Percentiles rank a stretch among this genome's conserved stretches.
Conservation (phyloP, 2,113 vertebrate genomes). For the Brachyistius frenatus region DNA sequence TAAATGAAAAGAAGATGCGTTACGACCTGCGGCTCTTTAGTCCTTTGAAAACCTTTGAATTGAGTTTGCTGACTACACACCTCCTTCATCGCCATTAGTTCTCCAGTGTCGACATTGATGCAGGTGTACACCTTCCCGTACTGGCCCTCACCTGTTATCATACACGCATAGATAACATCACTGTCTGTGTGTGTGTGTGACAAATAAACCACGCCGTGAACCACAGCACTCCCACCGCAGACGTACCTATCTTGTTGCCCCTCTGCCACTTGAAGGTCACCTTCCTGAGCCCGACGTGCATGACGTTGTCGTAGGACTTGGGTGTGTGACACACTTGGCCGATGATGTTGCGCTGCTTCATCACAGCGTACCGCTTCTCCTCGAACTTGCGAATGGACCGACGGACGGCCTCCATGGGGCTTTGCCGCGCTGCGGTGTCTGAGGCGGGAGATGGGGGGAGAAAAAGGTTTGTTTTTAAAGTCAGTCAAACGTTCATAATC, state of each 20-base stretch:
- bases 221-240: background rate
- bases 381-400: slow-evolving; percentile 93
- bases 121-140: slow-evolving; percentile 99
- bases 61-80: slow-evolving; percentile 71
- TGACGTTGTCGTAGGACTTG: slow-evolving; percentile 96
- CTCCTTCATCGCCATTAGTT: slow-evolving; percentile 99
- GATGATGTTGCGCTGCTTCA: slow-evolving; percentile 96
- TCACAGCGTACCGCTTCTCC: slow-evolving; percentile 90
- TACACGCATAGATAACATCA: slow-evolving; percentile 17
- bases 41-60: background rate
- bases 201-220: background rate
- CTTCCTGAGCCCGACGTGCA: slow-evolving; percentile 98
- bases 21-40: background rate
- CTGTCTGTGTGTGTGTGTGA: background rate
- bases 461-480: background rate
- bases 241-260: slow-evolving; percentile 98
- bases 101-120: slow-evolving; percentile 98
- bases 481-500: background rate
- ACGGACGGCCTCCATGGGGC: slow-evolving; percentile 92
- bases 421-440: slow-evolving; percentile 91
- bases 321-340: slow-evolving; percentile 98
- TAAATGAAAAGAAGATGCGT: background rate
- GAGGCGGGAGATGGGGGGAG: background rate
- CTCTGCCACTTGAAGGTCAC: slow-evolving; percentile 99
- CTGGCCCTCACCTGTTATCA: slow-evolving; percentile 93